Evolutionary conservation across 2,888 invertebrate species (phyloP).

Genomic region (Oxycera nigricornis): DNA sequence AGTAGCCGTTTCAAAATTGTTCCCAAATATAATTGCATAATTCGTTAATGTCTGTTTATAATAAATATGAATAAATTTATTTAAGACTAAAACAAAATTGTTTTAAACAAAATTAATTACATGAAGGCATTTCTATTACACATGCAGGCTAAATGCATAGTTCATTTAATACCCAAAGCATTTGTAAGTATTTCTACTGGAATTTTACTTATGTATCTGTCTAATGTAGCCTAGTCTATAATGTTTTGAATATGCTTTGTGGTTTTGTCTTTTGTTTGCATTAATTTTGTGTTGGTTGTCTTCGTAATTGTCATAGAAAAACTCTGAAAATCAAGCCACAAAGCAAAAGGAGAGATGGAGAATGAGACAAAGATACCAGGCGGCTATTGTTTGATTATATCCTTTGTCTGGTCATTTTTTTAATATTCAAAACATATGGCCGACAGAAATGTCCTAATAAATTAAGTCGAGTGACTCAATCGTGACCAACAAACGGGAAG

Average conservation of each 20-base stretch:
- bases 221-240: not conserved
- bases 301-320: not conserved
- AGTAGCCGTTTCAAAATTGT: too few species aligned
- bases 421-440: not conserved
- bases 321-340: not conserved
- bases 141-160: conserved; percentile 49
- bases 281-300: not conserved
- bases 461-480: too few species aligned
- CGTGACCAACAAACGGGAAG: too few species aligned
- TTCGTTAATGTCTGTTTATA: too few species aligned
- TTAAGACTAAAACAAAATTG: too few species aligned
- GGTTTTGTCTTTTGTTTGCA: not conserved
- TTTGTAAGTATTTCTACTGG: conserved; percentile 47
- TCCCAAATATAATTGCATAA: too few species aligned
- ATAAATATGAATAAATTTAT: too few species aligned
- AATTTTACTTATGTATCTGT: not conserved
- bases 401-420: not conserved
- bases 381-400: not conserved
- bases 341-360: not conserved
- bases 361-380: not conserved
- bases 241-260: not conserved
- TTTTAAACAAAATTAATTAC: conserved; percentile 14
- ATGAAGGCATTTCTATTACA: conserved; percentile 45
- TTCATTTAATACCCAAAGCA: conserved; percentile 50
- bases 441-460: not conserved